Evolutionary conservation across 2,888 invertebrate genomes (phyloP), one percentile per base, ranked within the genome.

Genomic region (Colletes collaris): DNA sequence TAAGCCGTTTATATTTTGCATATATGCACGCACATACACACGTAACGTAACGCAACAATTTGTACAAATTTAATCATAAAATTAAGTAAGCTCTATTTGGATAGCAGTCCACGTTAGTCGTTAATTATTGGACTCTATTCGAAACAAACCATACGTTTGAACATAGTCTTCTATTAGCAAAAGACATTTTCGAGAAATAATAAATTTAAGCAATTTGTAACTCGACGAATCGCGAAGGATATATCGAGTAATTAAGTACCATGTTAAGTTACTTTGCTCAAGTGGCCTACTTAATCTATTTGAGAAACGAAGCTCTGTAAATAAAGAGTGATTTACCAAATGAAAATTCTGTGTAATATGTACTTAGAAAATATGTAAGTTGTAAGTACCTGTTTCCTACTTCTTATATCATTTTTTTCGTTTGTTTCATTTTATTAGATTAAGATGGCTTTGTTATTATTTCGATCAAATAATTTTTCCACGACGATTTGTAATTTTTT

Each of bases 1-100:
- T 58, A 58, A 37, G 8, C 11, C 44, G 68, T 63, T 40, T 77
- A 76, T 77, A 77, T 77, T 77, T 77, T 77, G 76, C 63, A 76
- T 76, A 53, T 16, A 44, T 77, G 66, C 77, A 69, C 76, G 44
- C 68, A 63, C 37, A 49, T 49, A 67, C 40, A 46, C 11, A 63
- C 50, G 55, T 44, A 69, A 37, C 46, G n/a, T 50, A 68, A 74
- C 66, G 16, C 44, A 52, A 16, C 19, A 59, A 10, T 73, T 60
- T 60, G 66, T 75, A 63, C 53, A 49, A 77, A 52, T 62, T 50
- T 11, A 19, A 62, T 74, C 35, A 55, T 56, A 67, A 60, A 49
- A 8, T 73, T 76, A 56, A 19, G 37, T 40, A 5, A 59, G 65
- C 27, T 68, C 63, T 46, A 27, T 63, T 76, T 53, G 56, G 58